phyloP scores from a whole-genome alignment of 2,888 invertebrate species.

The Amblyteles armatorius region DNA sequence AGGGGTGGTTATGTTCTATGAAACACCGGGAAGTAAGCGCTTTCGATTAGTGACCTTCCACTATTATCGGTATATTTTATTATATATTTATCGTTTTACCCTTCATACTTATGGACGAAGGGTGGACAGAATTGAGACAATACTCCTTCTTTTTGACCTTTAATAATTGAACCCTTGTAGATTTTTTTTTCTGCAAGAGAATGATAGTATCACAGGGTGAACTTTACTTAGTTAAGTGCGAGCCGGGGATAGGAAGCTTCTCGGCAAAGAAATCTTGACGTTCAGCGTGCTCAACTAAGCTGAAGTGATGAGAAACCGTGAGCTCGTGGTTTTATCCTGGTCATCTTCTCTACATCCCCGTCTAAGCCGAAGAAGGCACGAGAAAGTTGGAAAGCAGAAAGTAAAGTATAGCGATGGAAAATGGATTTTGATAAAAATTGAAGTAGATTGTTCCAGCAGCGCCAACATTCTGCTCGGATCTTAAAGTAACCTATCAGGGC shows the following conservation, averaged over 20 bases:
- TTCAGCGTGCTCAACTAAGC: conserved; percentile 17
- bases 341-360: background rate
- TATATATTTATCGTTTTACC: conserved; percentile 12
- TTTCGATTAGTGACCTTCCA: background rate
- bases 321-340: conserved; percentile 18
- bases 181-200: conserved; percentile 10
- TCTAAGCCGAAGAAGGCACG: background rate
- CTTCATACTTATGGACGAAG: background rate
- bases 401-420: background rate
- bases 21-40: background rate
- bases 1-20: background rate
- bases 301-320: conserved; percentile 22
- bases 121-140: background rate
- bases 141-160: background rate
- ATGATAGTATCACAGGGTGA: conserved; percentile 16
- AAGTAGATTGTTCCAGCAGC: background rate
- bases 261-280: conserved; percentile 21
- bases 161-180: background rate
- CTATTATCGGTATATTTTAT: background rate
- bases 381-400: background rate
- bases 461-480: background rate
- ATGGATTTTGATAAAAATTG: background rate
- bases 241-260: background rate
- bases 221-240: conserved; percentile 49
- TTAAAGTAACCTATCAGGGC: background rate